phyloP scores from a whole-genome alignment of 2,113 vertebrate species.

The Agapornis roseicollis region DNA sequence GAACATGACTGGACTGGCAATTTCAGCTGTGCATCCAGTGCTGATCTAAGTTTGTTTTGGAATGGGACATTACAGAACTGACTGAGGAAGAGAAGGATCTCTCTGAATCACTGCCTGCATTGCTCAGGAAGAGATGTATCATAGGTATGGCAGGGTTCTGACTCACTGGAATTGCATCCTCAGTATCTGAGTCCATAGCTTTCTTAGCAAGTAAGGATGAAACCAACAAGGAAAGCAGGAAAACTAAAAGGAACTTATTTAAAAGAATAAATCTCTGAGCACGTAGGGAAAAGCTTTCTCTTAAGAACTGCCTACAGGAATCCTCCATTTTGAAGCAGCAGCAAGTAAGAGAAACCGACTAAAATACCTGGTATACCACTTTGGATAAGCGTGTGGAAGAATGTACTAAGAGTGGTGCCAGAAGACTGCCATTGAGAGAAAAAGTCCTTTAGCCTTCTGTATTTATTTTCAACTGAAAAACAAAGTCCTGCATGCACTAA shows the following conservation, averaged over 20 bases:
- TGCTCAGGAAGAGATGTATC: neutral
- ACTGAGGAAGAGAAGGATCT: neutral
- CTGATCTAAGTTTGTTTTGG: neutral
- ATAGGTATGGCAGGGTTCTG: neutral
- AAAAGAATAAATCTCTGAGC: neutral
- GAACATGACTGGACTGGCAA: neutral
- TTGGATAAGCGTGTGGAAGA: neutral
- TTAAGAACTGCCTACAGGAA: neutral
- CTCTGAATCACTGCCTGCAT: neutral
- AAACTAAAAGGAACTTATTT: neutral
- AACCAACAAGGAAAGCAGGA: neutral
- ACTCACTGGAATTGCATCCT: neutral
- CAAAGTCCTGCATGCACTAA: neutral
- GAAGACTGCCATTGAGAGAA: neutral
- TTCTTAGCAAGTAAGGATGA: neutral
- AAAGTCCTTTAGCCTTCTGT: neutral
- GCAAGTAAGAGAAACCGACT: neutral
- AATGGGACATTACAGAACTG: neutral
- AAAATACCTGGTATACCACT: neutral
- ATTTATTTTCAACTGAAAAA: neutral
- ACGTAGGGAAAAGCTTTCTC: neutral
- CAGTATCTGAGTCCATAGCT: neutral
- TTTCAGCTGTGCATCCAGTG: neutral
- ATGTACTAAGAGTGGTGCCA: neutral
- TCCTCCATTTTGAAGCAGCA: neutral